Evolutionary conservation across 35 echinoderm and acorn worm species (phyloP), one percentile per base, ranked within the genome.

Genomic region (Ophiothrix spiculata): DNA sequence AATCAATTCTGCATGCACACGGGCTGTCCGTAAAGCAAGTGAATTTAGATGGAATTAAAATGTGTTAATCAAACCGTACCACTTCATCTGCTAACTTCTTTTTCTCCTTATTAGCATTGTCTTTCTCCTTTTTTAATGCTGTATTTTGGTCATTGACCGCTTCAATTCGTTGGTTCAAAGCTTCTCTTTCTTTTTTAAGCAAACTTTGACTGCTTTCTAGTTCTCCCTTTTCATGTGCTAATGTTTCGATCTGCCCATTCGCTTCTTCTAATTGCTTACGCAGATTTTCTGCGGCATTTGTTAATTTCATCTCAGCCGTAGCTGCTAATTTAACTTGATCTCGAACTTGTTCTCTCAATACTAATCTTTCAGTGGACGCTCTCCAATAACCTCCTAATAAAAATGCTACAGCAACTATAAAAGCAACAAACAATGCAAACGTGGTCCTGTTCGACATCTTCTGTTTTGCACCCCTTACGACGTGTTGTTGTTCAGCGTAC

Each of bases 341-440:
- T 28, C 60, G 17, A 28, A 69, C 60, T 69, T 69, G 60, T 69
- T 69, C 60, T 69, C 60, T 10, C 25, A 69, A 69, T 15, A 69
- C 81, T 25, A 74, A 64, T 60, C 81, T 60, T 32, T 84, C 81
- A 12, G 81, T 34, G 10, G 81, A 84, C 21, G 81, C 42, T 23
- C 81, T 63, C 81, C 42, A 84, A 37, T 84, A 84, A 32, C 81
- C 34, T 35, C 45, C 81, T 37, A 84, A 36, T 1, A 84, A 56
- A 36, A 84, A 36, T 1, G 54, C 32, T 4, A 74, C 54, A 17
- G 81, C 35, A 21, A 63, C 42, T 25, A 37, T 31, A 21, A 84
- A 64, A 35, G 6, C 60, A 15, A 69, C 60, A 69, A 69, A 69
- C 29, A 69, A 69, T 69, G 60, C 60, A 69, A 69, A 69, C 29